Evolutionary conservation across 2,113 vertebrate genomes (phyloP).

Genomic region (Apaloderma vittatum): DNA sequence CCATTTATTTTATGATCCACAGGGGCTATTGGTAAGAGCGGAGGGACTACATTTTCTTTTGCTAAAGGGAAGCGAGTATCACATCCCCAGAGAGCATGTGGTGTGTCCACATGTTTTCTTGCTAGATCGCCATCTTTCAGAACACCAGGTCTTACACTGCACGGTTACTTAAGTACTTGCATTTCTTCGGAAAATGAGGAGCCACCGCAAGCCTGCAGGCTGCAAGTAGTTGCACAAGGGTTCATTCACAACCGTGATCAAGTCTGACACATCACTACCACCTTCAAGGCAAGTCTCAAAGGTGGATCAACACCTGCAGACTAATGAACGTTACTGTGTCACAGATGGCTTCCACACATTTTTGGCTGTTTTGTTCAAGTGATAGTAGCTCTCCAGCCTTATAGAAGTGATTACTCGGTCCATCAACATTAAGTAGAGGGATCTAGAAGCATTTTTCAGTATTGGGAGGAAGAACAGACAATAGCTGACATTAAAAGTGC

Average conservation of each 20-base stretch:
- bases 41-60: background rate
- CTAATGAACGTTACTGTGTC: background rate
- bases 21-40: accelerated
- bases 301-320: background rate
- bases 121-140: background rate
- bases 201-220: background rate
- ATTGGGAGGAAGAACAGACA: background rate
- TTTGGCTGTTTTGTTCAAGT: background rate
- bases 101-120: background rate
- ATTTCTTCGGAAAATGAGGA: background rate
- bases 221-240: background rate
- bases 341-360: background rate
- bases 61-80: background rate
- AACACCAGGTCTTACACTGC: background rate
- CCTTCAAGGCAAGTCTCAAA: background rate
- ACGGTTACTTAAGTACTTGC: accelerated
- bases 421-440: background rate
- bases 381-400: background rate
- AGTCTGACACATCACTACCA: background rate
- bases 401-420: background rate
- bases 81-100: background rate
- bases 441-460: background rate
- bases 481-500: background rate
- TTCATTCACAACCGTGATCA: background rate
- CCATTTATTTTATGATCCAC: background rate